These are phyloP conservation scores for Alfaro cultratus DNA, from an alignment of 2,797 vertebrate genomes.

Conservation along the genomic window DNA sequence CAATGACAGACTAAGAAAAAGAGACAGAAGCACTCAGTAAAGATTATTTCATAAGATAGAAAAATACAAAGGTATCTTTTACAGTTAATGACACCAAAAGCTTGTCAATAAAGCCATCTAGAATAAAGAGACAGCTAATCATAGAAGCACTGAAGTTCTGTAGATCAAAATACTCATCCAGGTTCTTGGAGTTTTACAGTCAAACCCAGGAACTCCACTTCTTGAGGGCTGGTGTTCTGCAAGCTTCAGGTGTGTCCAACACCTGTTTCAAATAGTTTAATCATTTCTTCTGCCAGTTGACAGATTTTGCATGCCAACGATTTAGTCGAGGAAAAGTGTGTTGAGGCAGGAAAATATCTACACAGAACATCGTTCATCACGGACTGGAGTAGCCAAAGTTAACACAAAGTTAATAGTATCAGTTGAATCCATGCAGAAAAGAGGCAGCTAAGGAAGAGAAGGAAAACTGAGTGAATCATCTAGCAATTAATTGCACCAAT, in stretches of 20 bases:
- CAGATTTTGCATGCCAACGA: not conserved
- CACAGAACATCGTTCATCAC: not conserved
- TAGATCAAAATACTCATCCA: too few relatives aligned
- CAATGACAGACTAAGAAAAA: not conserved
- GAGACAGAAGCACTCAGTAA: not conserved
- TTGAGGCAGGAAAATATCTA: not conserved
- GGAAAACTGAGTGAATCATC: not conserved
- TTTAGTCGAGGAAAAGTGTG: not conserved
- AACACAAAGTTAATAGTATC: not conserved
- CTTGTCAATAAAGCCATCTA: not conserved
- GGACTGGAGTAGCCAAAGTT: not conserved
- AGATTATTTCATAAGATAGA: not conserved
- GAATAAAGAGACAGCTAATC: not conserved
- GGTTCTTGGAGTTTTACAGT: too few relatives aligned
- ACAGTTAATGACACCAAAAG: not conserved
- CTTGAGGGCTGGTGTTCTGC: not conserved
- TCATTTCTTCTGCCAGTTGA: not conserved
- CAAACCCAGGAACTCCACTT: not conserved
- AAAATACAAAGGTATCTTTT: not conserved
- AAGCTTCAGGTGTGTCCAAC: not conserved
- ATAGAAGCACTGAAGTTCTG: not conserved
- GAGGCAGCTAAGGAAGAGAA: not conserved
- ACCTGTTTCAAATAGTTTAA: not conserved
- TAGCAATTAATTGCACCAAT: not conserved
- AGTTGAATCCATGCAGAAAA: not conserved